phyloP scores from a whole-genome alignment of 2,888 invertebrate species.

The Cheilosia vernalis region DNA sequence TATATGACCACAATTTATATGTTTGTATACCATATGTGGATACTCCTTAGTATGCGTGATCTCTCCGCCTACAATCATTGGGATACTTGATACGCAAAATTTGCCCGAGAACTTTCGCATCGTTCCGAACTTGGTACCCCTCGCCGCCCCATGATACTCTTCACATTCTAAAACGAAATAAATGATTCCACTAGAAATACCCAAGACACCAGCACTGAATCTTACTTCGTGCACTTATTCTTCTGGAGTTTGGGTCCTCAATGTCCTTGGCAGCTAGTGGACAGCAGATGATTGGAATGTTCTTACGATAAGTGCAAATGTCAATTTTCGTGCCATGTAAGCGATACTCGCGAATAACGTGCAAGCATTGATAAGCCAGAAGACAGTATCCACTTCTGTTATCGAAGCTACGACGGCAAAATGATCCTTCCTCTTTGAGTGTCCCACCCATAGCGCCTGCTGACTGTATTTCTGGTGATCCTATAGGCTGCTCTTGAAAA shows the following conservation, averaged over 20 bases:
- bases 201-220: not conserved
- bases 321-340: conserved; percentile 80
- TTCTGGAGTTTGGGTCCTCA: conserved; percentile 75
- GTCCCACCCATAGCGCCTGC: not conserved
- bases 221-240: conserved; percentile 81
- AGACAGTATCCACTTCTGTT: conserved; percentile 82
- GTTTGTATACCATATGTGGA: conserved; percentile 85
- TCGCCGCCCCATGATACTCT: conserved; percentile 83
- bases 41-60: conserved; percentile 84
- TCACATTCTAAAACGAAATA: conserved; percentile 83
- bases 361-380: conserved; percentile 80
- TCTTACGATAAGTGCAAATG: conserved; percentile 78
- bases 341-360: conserved; percentile 80
- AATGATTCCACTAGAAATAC: not conserved
- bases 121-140: conserved; percentile 76
- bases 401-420: conserved; percentile 81
- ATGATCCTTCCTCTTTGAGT: conserved; percentile 78
- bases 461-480: not conserved
- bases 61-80: conserved; percentile 85
- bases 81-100: conserved; percentile 82
- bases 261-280: conserved; percentile 80
- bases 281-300: conserved; percentile 83
- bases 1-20: no score
- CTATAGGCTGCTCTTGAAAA: conserved; percentile 7
- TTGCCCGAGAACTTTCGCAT: conserved; percentile 78